Evolutionary conservation across 2,888 invertebrate genomes (phyloP).

Genomic region (Panzeria rudis): DNA sequence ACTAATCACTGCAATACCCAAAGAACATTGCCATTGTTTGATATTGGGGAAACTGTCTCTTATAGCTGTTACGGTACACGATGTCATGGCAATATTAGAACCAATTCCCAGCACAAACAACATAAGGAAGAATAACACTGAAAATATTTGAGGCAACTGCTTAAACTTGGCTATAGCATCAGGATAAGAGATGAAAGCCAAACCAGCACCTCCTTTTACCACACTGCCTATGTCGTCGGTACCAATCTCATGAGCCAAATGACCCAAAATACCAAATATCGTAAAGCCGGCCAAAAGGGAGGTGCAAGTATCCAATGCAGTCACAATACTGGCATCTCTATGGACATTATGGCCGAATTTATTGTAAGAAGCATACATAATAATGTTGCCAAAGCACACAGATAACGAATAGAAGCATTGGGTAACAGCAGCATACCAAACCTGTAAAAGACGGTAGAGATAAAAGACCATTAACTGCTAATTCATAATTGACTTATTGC

Average conservation of each 20-base stretch:
- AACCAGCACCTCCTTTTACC: conserved; percentile 85
- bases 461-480: too few species aligned
- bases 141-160: conserved; percentile 85
- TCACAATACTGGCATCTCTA: conserved; percentile 86
- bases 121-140: conserved; percentile 86
- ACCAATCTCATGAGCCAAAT: conserved; percentile 85
- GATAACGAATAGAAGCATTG: conserved; percentile 88
- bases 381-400: conserved; percentile 87
- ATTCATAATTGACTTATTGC: too few species aligned
- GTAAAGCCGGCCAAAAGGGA: conserved; percentile 86
- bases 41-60: conserved; percentile 84
- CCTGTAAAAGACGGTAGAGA: conserved; percentile 78
- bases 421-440: conserved; percentile 87
- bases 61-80: conserved; percentile 84
- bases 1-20: conserved; percentile 84
- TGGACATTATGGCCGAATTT: conserved; percentile 86
- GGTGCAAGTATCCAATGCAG: conserved; percentile 85
- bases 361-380: conserved; percentile 87
- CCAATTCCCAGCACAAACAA: conserved; percentile 85
- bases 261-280: conserved; percentile 86
- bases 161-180: conserved; percentile 86
- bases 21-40: conserved; percentile 85
- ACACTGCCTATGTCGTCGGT: conserved; percentile 84
- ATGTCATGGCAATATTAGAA: conserved; percentile 84
- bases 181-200: conserved; percentile 86